Evolutionary conservation across 1,140 invertebrate genomes (phyloP).

Genomic region (Microplitis mediator): DNA sequence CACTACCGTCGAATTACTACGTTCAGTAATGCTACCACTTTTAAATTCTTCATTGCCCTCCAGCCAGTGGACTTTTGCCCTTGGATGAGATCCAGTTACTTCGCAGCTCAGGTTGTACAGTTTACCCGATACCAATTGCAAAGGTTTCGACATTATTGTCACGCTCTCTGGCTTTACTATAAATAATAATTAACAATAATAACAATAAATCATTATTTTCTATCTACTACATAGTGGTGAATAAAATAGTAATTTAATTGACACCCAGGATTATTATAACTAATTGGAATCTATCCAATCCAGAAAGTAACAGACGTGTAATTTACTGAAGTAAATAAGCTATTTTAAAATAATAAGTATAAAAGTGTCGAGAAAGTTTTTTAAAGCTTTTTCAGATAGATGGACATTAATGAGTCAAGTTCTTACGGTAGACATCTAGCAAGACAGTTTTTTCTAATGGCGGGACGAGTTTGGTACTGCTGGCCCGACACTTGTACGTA

Average conservation of each 20-base stretch:
- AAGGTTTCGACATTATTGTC: conserved; percentile 74
- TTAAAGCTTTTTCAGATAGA: neutral
- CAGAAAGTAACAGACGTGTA: too few relatives aligned
- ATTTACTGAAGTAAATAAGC: too few relatives aligned
- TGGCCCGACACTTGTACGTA: conserved; percentile 83
- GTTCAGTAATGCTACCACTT: conserved; percentile 66
- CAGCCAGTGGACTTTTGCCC: conserved; percentile 81
- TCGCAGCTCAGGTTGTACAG: conserved; percentile 79
- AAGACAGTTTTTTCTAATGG: conserved; percentile 78
- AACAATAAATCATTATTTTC: neutral
- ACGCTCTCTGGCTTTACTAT: conserved; percentile 79
- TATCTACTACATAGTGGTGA: neutral
- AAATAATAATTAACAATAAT: conserved; percentile 11
- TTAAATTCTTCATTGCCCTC: conserved; percentile 76
- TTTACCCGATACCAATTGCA: conserved; percentile 77
- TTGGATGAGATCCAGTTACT: conserved; percentile 81
- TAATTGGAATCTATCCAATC: too few relatives aligned
- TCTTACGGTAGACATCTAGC: conserved; percentile 81
- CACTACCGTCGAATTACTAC: conserved; percentile 72
- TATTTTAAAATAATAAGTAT: neutral
- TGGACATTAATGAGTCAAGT: neutral
- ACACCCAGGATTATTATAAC: too few relatives aligned
- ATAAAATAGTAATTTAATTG: too few relatives aligned
- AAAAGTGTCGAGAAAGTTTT: neutral
- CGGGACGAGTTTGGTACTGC: conserved; percentile 82